Conservation (phyloP, 2,797 vertebrate genomes). For the Valencia hispanica region DNA sequence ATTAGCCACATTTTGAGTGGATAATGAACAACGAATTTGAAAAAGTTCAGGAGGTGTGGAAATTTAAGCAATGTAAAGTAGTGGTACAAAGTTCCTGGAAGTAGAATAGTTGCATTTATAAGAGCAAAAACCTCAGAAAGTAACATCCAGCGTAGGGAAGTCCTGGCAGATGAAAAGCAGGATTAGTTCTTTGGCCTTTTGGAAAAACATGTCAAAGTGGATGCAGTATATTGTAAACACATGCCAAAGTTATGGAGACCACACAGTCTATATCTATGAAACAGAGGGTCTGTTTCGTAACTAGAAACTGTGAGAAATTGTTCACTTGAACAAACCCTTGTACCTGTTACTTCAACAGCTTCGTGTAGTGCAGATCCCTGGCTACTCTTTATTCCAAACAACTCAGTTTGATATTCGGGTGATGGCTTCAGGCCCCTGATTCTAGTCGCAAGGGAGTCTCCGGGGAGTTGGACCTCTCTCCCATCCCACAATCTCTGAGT, state of each 20-base stretch:
- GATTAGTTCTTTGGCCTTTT: constrained; percentile 13
- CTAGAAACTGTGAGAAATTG: constrained; percentile 3
- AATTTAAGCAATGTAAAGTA: background rate
- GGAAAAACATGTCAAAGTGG: constrained; percentile 38
- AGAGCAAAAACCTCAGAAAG: constrained; percentile 6
- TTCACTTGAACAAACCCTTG: constrained; percentile 54
- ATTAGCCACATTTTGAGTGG: background rate
- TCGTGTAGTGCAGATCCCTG: constrained; percentile 72
- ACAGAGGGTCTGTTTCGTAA: constrained; percentile 13
- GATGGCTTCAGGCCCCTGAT: constrained; percentile 70
- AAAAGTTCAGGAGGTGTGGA: background rate
- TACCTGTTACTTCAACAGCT: constrained; percentile 81
- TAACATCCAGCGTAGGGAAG: constrained; percentile 35
- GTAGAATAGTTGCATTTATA: constrained; percentile 28
- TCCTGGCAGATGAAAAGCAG: constrained; percentile 21
- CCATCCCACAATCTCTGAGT: constrained; percentile 52
- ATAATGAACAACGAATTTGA: background rate
- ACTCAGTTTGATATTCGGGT: constrained; percentile 75
- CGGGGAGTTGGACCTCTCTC: constrained; percentile 65
- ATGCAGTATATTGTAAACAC: constrained; percentile 15
- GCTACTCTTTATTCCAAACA: constrained; percentile 73
- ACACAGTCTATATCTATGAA: background rate
- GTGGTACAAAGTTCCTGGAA: constrained; percentile 35
- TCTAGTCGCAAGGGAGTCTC: constrained; percentile 65
- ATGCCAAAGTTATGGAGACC: constrained; percentile 53